phyloP scores from a whole-genome alignment of 2,113 vertebrate species.

The Psittacus erithacus region DNA sequence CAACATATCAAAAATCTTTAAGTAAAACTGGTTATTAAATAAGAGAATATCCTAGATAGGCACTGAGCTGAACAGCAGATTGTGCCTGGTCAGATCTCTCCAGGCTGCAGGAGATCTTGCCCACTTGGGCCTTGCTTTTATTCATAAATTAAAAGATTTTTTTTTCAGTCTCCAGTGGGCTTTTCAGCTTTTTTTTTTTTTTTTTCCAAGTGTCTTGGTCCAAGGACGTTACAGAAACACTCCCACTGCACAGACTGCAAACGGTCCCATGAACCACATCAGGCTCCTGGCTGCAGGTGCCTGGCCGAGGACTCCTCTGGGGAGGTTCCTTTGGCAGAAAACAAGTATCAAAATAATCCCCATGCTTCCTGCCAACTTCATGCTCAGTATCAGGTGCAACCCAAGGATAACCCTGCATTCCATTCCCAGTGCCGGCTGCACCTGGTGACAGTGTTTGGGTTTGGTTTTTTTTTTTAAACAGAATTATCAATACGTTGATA shows the following conservation, averaged over 20 bases:
- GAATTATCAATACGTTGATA: neutral
- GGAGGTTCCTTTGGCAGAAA: neutral
- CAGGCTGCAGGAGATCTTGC: neutral
- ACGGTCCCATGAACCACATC: neutral
- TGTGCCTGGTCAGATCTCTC: neutral
- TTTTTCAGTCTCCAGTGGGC: neutral
- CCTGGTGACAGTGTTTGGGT: neutral
- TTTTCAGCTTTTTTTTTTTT: neutral
- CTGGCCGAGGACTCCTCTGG: neutral
- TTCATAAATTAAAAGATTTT: neutral
- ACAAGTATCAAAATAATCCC: neutral
- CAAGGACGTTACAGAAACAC: neutral
- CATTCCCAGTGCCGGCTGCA: neutral
- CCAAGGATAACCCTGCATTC: neutral
- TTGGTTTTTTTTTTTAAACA: neutral
- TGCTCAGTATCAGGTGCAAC: neutral
- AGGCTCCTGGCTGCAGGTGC: neutral
- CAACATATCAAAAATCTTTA: neutral
- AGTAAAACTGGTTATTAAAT: neutral
- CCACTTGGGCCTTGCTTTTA: neutral
- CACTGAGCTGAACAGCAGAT: neutral
- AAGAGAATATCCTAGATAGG: fast-evolving
- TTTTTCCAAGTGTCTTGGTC: neutral
- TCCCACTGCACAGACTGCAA: neutral
- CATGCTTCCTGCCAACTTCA: neutral